Percentiles rank a stretch among this genome's conserved stretches.
Conservation (phyloP, 2,113 vertebrate species). For the Haliaeetus leucogaster region DNA sequence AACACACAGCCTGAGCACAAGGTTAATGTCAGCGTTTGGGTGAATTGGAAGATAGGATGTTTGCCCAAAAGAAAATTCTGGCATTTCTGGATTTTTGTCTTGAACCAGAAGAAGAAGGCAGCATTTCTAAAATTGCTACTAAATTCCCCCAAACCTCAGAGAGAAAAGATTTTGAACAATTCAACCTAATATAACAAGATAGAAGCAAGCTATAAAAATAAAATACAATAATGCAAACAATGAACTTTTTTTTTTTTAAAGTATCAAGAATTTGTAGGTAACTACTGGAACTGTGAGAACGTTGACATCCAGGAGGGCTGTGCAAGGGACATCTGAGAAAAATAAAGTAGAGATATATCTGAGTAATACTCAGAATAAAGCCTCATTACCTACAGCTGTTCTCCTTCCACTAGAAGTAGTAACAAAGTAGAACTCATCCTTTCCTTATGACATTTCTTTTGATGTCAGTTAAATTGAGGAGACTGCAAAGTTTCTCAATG, state of each 20-base stretch:
- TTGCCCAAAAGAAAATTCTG: not conserved
- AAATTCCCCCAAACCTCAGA: not conserved
- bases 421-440: not conserved
- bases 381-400: not conserved
- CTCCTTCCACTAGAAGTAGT: not conserved
- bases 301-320: not conserved
- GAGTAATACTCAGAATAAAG: not conserved
- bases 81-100: not conserved
- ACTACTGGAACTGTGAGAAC: not conserved
- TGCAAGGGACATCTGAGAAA: not conserved
- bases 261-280: not conserved
- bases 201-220: not conserved
- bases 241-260: not conserved
- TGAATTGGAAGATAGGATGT: not conserved
- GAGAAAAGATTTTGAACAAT: not conserved
- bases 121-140: not conserved
- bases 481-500: not conserved
- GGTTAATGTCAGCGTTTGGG: accelerated
- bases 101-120: not conserved
- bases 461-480: not conserved
- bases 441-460: not conserved
- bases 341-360: not conserved
- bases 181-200: not conserved
- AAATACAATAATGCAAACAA: not conserved
- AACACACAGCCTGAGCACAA: not conserved